Percentiles rank a stretch among this genome's conserved stretches.
These are phyloP conservation scores for Salvelinus fontinalis DNA, from an alignment of 2,113 vertebrate species.

Conservation along the genomic window DNA sequence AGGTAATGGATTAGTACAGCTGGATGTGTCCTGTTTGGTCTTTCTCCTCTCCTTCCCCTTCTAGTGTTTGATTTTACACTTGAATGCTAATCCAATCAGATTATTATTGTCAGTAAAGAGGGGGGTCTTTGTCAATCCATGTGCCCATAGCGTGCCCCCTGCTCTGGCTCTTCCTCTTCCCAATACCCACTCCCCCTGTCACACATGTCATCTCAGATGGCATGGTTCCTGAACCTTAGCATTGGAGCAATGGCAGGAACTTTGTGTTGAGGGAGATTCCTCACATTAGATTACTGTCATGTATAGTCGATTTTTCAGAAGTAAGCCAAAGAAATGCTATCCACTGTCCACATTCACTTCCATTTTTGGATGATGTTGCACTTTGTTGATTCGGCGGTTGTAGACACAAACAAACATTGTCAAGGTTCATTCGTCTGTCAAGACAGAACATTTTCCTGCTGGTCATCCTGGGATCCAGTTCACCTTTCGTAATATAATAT, in stretches of 20 bases:
- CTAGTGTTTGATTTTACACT: constrained; percentile 72
- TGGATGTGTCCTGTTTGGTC: constrained; percentile 12
- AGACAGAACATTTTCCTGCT: background rate
- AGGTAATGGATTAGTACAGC: constrained; percentile 12
- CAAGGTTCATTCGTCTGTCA: background rate
- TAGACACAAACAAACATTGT: background rate
- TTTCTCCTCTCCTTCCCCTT: constrained; percentile 8
- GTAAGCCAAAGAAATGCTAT: background rate
- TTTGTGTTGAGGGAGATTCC: background rate
- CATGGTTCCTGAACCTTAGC: constrained; percentile 23
- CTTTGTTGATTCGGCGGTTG: background rate
- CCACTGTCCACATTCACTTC: too few relatives aligned
- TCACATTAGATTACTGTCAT: background rate
- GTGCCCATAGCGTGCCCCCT: constrained; percentile 70
- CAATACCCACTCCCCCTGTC: constrained; percentile 67
- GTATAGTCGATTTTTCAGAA: background rate
- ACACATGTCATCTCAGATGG: constrained; percentile 56
- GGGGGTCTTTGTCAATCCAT: constrained; percentile 52
- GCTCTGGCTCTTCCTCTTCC: constrained; percentile 60
- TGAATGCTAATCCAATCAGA: constrained; percentile 69
- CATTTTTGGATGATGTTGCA: background rate
- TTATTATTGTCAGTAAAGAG: constrained; percentile 74
- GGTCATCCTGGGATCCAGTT: too few relatives aligned
- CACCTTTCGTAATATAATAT: too few relatives aligned
- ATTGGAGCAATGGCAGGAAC: background rate